phyloP scores from a whole-genome alignment of 1,140 invertebrate genomes.

The Hyphantria cunea region DNA sequence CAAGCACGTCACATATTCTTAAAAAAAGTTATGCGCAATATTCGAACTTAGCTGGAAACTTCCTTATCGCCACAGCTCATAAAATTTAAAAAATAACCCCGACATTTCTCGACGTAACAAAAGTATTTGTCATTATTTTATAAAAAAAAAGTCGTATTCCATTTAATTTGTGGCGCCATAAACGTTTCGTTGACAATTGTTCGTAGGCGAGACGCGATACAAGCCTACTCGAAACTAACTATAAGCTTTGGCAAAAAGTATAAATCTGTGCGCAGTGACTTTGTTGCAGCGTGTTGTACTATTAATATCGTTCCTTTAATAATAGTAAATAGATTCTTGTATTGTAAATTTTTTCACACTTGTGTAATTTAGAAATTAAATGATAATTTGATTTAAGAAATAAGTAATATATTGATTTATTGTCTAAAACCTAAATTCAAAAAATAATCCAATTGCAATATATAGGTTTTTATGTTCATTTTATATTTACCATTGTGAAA shows the following conservation, averaged over 20 bases:
- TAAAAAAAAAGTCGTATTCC: slow-evolving; percentile 10
- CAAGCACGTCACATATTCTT: too few species aligned
- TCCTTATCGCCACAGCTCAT: slow-evolving; percentile 7
- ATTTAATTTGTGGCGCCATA: slow-evolving; percentile 29
- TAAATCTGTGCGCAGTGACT: slow-evolving; percentile 26
- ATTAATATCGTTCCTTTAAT: too few species aligned
- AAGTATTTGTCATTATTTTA: neutral
- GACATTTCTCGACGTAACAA: neutral
- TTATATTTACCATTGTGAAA: too few species aligned
- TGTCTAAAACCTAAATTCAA: too few species aligned
- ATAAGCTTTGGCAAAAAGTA: slow-evolving; percentile 29
- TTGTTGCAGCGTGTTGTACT: slow-evolving; percentile 15
- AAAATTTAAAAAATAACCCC: neutral
- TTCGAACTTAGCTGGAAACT: slow-evolving; percentile 5
- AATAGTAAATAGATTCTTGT: too few species aligned
- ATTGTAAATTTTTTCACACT: too few species aligned
- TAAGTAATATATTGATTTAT: too few species aligned
- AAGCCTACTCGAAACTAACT: slow-evolving; percentile 18
- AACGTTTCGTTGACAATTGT: slow-evolving; percentile 22
- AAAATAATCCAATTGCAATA: too few species aligned
- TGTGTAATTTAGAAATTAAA: too few species aligned
- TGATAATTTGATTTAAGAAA: too few species aligned
- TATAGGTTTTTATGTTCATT: too few species aligned
- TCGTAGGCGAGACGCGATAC: slow-evolving; percentile 17
- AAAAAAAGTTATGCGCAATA: too few species aligned